Evolutionary conservation across 2,113 vertebrate genomes (phyloP).

Genomic region (Siniperca knerii): DNA sequence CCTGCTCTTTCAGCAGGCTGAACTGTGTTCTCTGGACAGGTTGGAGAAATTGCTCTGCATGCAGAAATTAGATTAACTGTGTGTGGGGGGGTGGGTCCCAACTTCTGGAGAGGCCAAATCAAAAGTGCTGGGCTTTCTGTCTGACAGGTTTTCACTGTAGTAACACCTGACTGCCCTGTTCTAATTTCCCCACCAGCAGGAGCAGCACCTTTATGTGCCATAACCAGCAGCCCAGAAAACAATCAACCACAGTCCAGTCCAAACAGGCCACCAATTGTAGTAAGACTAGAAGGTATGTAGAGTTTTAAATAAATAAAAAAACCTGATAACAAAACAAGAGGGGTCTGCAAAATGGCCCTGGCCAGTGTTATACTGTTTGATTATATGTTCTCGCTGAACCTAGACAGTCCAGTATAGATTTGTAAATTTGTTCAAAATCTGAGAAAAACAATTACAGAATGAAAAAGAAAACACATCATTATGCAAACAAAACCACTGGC

Average conservation of each 20-base stretch:
- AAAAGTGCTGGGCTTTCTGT: slow-evolving; percentile 37
- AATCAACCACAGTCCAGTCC: slow-evolving; percentile 36
- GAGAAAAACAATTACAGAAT: slow-evolving; percentile 32
- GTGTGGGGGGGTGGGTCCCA: background rate
- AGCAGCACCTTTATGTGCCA: slow-evolving; percentile 46
- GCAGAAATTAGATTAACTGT: slow-evolving; percentile 60
- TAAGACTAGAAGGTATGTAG: background rate
- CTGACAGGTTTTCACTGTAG: slow-evolving; percentile 46
- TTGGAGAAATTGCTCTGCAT: slow-evolving; percentile 32
- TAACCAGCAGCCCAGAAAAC: slow-evolving; percentile 47
- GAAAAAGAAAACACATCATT: background rate
- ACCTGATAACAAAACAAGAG: background rate
- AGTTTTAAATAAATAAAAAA: slow-evolving; percentile 26
- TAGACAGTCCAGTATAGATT: slow-evolving; percentile 8
- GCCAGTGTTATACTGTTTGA: slow-evolving; percentile 7
- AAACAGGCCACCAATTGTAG: slow-evolving; percentile 20
- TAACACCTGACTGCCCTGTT: slow-evolving; percentile 60
- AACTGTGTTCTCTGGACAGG: slow-evolving; percentile 41
- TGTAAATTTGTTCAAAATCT: slow-evolving; percentile 17
- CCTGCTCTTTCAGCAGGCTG: slow-evolving; percentile 30
- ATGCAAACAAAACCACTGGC: slow-evolving; percentile 47
- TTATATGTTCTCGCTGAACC: background rate
- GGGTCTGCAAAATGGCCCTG: background rate
- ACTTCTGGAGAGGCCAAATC: slow-evolving; percentile 8
- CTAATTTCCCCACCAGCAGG: slow-evolving; percentile 52